phyloP scores from a whole-genome alignment of 2,113 vertebrate species.

The Turnix velox region DNA sequence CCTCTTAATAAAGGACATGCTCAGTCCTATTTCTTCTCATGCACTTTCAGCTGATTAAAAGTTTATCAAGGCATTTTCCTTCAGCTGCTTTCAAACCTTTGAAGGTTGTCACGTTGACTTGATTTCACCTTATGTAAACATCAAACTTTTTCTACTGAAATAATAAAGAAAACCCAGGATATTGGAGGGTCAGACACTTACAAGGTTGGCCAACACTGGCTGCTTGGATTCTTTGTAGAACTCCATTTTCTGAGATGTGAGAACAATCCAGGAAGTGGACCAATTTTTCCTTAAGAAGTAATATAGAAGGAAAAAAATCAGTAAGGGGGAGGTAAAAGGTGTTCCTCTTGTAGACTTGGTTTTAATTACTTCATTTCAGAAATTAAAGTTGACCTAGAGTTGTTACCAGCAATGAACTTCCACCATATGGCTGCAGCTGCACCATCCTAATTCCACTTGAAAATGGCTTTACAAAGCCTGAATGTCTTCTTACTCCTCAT shows the following conservation, averaged over 20 bases:
- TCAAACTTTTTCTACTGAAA: slow-evolving; percentile 27
- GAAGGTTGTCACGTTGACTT: neutral
- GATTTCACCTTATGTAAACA: neutral
- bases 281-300: slow-evolving; percentile 85
- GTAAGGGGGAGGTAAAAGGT: neutral
- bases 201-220: slow-evolving; percentile 74
- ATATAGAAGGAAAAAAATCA: neutral
- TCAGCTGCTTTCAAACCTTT: slow-evolving; percentile 50
- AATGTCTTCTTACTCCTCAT: neutral
- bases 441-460: neutral
- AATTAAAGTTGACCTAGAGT: neutral
- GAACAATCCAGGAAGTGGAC: slow-evolving; percentile 83
- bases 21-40: slow-evolving; percentile 63
- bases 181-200: slow-evolving; percentile 52
- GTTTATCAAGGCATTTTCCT: slow-evolving; percentile 71
- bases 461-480: neutral
- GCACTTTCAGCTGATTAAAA: slow-evolving; percentile 71
- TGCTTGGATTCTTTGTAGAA: slow-evolving; percentile 92
- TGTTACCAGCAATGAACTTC: neutral
- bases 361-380: neutral
- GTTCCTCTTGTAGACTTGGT: accelerated
- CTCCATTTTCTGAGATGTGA: slow-evolving; percentile 80
- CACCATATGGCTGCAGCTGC: neutral
- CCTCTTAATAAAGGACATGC: slow-evolving; percentile 76
- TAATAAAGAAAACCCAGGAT: neutral